Base-by-base conservation (phyloP, 2,888 invertebrate genomes). In the Phyto melanocephala region DNA sequence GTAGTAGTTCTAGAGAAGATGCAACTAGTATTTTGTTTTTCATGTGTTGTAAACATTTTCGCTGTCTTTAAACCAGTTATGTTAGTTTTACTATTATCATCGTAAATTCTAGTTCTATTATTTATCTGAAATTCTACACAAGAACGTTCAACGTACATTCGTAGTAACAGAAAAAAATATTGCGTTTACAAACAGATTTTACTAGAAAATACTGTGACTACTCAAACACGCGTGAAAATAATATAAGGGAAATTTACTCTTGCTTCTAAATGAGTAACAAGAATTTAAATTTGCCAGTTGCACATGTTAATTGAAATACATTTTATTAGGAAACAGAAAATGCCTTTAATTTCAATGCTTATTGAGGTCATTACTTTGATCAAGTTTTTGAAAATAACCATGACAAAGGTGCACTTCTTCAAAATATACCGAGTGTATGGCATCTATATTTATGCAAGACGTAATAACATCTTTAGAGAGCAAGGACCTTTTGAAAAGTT, bases 61-160 rank as follows among this genome's bases (percentile, higher is more conserved):
- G 20, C 67, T 65, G 62, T 65, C 45, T 68, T 35, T 20, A 72
- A 82, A 82, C 82, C 79, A 79, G 82, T 82, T 79, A 45, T 67
- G 60, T 80, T 67, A 37, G 78, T 78, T 81, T 54, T 54, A 70
- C 68, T 70, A 67, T 24, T 67, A 76, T 24, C 24, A 54, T 60
- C 7, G 35, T 50, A 54, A 47, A 28, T 67, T 67, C 67, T 35
- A 50, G 58, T 50, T 35, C 45, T 45, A 28, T 28, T 28, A 3
- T 33, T 56, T 74, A 67, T 58, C 33, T 56, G n/a, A 40, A 71
- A 60, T 77, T 35, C 68, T 63, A 40, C 42, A 74, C 33, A 45
- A 42, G 72, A 72, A 54, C 42, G 35, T 58, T 28, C 37, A 65
- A 58, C 28, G 47, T 67, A 5, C 6, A 47, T 17, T 65, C 56